A percentile compares a stretch with the other conserved stretches of the same genome.
Conservation (phyloP, 2,888 invertebrate genomes). For the Lamproptera curius region DNA sequence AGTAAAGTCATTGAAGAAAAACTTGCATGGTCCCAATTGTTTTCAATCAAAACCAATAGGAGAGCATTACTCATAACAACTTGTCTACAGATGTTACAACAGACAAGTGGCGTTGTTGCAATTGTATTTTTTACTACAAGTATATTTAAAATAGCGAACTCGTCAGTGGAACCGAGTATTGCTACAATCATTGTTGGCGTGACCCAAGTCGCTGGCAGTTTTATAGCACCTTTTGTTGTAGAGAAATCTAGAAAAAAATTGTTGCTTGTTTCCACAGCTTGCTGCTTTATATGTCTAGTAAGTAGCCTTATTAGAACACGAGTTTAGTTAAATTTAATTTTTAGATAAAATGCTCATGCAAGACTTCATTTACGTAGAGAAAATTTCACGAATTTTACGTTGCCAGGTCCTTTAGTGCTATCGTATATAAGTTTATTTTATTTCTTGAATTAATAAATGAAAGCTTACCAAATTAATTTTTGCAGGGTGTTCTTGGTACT, state of each 20-base stretch:
- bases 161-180: constrained; percentile 26
- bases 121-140: constrained; percentile 1
- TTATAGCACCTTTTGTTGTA: constrained; percentile 40
- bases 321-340: no score
- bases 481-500: constrained; percentile 35
- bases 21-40: constrained; percentile 38
- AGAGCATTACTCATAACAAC: constrained; percentile 31
- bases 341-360: no score
- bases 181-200: constrained; percentile 46
- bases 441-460: background rate
- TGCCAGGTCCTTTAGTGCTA: background rate
- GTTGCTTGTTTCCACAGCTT: constrained; percentile 39
- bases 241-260: constrained; percentile 43
- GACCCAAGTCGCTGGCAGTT: constrained; percentile 38
- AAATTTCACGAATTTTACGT: background rate
- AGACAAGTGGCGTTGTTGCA: constrained; percentile 5
- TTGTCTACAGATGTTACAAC: background rate
- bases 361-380: no score
- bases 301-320: constrained; percentile 24
- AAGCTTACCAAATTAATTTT: background rate
- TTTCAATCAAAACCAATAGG: constrained; percentile 39
- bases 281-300: constrained; percentile 44
- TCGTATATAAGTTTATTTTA: no score
- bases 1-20: no score
- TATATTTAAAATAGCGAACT: constrained; percentile 4